Evolutionary conservation across 2,113 vertebrate genomes (phyloP).

Genomic region (Etheostoma cragini): DNA sequence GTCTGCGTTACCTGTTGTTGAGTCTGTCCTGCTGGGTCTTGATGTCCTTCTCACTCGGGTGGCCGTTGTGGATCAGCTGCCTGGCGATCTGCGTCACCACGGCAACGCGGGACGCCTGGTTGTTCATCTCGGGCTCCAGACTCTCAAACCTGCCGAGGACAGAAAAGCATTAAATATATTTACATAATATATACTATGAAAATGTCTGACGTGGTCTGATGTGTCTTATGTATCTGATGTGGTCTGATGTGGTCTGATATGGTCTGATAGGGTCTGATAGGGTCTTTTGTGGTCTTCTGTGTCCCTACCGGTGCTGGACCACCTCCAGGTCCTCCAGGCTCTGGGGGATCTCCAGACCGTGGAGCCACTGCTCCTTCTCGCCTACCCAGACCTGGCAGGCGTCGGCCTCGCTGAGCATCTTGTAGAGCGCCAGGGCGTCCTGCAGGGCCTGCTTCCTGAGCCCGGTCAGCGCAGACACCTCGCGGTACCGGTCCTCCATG

Average conservation of each 20-base stretch:
- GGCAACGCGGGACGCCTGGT: slow-evolving; percentile 94
- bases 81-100: slow-evolving; percentile 97
- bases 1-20: slow-evolving; percentile 89
- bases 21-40: slow-evolving; percentile 96
- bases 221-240: too few relatives aligned
- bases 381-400: slow-evolving; percentile 98
- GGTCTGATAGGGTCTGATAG: too few relatives aligned
- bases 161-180: not conserved
- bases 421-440: slow-evolving; percentile 94
- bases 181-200: too few relatives aligned
- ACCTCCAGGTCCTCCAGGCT: slow-evolving; percentile 97
- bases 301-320: slow-evolving; percentile 93
- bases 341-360: slow-evolving; percentile 95
- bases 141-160: slow-evolving; percentile 90
- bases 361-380: slow-evolving; percentile 97
- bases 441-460: slow-evolving; percentile 94
- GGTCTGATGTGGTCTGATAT: too few relatives aligned
- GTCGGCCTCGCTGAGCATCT: slow-evolving; percentile 95
- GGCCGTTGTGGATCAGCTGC: slow-evolving; percentile 93
- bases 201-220: too few relatives aligned
- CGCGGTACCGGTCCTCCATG: slow-evolving; percentile 95
- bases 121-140: slow-evolving; percentile 98
- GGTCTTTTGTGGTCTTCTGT: too few relatives aligned
- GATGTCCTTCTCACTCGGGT: slow-evolving; percentile 94
- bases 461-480: slow-evolving; percentile 90